Conservation (phyloP, 2,113 vertebrate species). For the Oryctolagus cuniculus region DNA sequence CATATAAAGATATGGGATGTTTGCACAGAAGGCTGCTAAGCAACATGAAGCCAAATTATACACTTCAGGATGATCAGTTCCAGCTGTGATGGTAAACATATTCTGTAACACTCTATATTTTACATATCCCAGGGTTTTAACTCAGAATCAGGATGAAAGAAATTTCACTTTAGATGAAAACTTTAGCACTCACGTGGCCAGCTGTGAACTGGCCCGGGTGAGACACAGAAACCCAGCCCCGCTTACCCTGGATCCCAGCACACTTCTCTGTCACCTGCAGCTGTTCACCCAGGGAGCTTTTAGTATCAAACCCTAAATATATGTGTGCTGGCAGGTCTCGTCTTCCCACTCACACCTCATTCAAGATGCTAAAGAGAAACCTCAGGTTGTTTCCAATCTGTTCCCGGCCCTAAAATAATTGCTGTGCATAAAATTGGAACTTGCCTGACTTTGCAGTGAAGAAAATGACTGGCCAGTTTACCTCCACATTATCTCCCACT, state of each 20-base stretch:
- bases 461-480: slow-evolving; percentile 28
- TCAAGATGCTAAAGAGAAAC: background rate
- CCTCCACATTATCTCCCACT: background rate
- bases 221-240: background rate
- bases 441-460: slow-evolving; percentile 28
- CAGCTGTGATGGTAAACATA: slow-evolving; percentile 80
- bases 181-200: background rate
- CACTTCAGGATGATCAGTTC: slow-evolving; percentile 69
- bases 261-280: background rate
- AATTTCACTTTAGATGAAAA: slow-evolving; percentile 40
- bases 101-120: slow-evolving; percentile 73
- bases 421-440: background rate
- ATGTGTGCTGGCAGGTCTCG: background rate
- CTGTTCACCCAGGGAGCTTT: background rate
- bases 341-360: slow-evolving; percentile 8
- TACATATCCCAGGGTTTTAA: slow-evolving; percentile 66
- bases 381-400: slow-evolving; percentile 12
- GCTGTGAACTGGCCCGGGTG: background rate
- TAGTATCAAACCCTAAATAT: background rate
- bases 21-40: slow-evolving; percentile 74
- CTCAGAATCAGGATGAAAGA: slow-evolving; percentile 48
- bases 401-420: slow-evolving; percentile 42
- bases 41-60: slow-evolving; percentile 73
- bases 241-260: background rate
- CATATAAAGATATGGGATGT: slow-evolving; percentile 73